Percentiles rank a stretch among this genome's conserved stretches.
phyloP scores from a whole-genome alignment of 2,888 invertebrate genomes.

The Deroplatys truncata region DNA sequence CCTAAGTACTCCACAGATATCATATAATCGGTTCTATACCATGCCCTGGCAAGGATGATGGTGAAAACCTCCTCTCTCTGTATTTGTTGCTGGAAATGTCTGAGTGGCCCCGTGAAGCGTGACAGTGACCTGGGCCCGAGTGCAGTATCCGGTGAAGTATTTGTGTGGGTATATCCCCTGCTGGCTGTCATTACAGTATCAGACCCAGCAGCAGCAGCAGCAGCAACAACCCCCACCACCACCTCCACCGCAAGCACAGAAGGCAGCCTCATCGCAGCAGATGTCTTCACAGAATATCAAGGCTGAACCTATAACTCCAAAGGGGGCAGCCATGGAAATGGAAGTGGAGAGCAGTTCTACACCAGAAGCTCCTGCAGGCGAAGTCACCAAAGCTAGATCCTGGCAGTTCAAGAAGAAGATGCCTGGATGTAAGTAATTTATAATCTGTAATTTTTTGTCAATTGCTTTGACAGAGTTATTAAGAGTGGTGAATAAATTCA shows the following conservation, averaged over 20 bases:
- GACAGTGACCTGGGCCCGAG: conserved; percentile 29
- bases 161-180: conserved; percentile 34
- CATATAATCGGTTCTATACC: conserved; percentile 5
- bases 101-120: not conserved
- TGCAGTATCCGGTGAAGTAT: conserved; percentile 31
- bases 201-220: conserved; percentile 38
- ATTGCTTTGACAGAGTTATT: not conserved
- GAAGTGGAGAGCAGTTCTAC: conserved; percentile 5
- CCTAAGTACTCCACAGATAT: conserved; percentile 9
- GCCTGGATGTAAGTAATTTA: conserved; percentile 28
- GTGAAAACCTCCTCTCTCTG: not conserved
- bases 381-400: not conserved
- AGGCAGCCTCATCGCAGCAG: conserved; percentile 31
- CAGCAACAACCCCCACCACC: conserved; percentile 31
- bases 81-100: not conserved
- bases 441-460: not conserved
- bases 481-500: too few species aligned
- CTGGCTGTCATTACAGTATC: conserved; percentile 35
- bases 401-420: conserved; percentile 27
- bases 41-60: conserved; percentile 1
- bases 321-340: not conserved
- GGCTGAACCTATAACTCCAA: conserved; percentile 5
- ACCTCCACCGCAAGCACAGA: conserved; percentile 27
- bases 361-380: not conserved
- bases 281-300: conserved; percentile 14